phyloP scores from a whole-genome alignment of 1,140 invertebrate species.

The Macrobrachium rosenbergii region DNA sequence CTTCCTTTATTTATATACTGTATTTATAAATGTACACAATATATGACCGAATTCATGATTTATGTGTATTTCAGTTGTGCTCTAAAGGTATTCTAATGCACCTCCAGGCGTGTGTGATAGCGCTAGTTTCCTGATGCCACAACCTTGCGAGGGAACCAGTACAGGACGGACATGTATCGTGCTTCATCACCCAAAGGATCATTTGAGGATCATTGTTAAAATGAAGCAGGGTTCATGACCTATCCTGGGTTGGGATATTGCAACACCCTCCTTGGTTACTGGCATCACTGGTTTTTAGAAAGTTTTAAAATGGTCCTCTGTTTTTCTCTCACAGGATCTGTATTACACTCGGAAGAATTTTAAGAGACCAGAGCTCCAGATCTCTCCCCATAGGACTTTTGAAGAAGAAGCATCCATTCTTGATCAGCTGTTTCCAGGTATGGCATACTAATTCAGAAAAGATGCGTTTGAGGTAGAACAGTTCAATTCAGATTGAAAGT shows the following conservation, averaged over 20 bases:
- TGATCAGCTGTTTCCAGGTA: constrained; percentile 87
- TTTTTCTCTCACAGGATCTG: constrained; percentile 80
- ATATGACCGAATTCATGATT: background rate
- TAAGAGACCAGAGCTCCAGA: constrained; percentile 90
- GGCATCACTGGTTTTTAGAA: constrained; percentile 20
- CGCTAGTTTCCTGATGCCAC: constrained; percentile 53
- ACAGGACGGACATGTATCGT: constrained; percentile 48
- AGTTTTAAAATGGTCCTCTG: constrained; percentile 13
- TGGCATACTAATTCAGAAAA: constrained; percentile 73
- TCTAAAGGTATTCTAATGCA: constrained; percentile 54
- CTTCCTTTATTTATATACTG: constrained; percentile 3
- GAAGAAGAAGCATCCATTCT: constrained; percentile 90
- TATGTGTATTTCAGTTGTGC: background rate
- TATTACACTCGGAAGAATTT: constrained; percentile 99
- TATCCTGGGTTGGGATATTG: constrained; percentile 49
- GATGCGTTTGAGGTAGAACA: background rate
- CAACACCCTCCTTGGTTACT: constrained; percentile 34
- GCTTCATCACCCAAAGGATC: constrained; percentile 39
- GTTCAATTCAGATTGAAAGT: background rate
- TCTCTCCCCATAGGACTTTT: constrained; percentile 87
- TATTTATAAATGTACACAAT: too few species aligned
- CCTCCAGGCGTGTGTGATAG: constrained; percentile 62
- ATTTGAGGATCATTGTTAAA: background rate
- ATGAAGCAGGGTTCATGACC: constrained; percentile 46
- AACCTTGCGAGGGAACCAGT: constrained; percentile 43